Percentiles rank a stretch among this genome's conserved stretches.
Conservation (phyloP, 2,113 vertebrate species). For the Trogon surrucura region DNA sequence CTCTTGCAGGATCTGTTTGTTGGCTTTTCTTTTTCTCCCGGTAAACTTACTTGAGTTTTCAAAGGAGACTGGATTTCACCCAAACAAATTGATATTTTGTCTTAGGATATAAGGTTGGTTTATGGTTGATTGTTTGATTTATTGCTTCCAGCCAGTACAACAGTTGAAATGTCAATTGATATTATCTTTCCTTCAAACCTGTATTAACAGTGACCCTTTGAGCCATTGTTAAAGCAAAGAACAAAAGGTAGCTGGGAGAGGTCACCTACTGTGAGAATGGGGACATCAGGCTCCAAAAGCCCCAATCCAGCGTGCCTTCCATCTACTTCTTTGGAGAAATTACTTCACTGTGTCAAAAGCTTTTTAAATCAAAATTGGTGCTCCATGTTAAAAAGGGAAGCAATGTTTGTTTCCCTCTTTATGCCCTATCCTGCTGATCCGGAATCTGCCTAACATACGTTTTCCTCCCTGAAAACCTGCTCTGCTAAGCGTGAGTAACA, state of each 20-base stretch:
- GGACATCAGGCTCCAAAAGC: neutral
- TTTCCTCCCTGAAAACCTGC: neutral
- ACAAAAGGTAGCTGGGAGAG: neutral
- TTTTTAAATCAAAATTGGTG: neutral
- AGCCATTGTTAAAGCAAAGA: neutral
- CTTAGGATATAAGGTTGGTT: neutral
- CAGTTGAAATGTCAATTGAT: neutral
- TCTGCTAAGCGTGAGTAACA: neutral
- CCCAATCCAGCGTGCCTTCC: accelerated
- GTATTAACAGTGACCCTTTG: neutral
- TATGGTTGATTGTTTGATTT: neutral
- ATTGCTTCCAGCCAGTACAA: neutral
- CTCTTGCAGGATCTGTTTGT: neutral
- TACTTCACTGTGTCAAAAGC: neutral
- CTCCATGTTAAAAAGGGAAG: neutral
- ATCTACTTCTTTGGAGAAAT: neutral
- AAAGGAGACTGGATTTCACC: neutral
- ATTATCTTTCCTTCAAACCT: neutral
- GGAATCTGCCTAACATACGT: neutral
- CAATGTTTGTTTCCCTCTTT: neutral
- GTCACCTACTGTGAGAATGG: neutral
- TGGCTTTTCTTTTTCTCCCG: neutral
- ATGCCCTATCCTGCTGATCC: neutral
- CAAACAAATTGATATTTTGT: neutral
- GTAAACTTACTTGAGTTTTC: neutral